Evolutionary conservation across 2,888 invertebrate genomes (phyloP), one percentile per base, ranked within the genome.

Genomic region (Abscondita cerata): DNA sequence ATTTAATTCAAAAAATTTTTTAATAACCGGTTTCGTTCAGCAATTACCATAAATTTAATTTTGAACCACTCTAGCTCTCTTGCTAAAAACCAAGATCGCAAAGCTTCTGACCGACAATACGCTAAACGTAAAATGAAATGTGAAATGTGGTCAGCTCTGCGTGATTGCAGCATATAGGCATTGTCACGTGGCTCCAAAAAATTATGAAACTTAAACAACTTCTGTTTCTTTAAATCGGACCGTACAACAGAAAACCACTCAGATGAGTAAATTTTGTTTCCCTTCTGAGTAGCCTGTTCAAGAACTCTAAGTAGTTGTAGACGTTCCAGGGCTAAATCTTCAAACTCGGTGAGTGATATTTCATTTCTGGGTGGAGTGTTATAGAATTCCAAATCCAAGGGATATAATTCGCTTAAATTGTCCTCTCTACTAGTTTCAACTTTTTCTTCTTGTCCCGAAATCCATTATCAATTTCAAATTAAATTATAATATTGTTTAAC

Each of bases 101-200:
- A 82, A 57, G 97, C 96, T 68, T 93, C 92, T 16, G 90, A 89
- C 73, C 92, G 86, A 76, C 96, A 97, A 80, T 95, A 98, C 0
- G 95, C 95, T 59, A 99, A 80, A 57, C 97, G 85, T 1, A 98
- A 83, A 71, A 98, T 93, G 78, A 92, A 98, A 79, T 99, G 98
- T 0, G 98, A 95, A 52, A 97, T 86, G 73, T 93, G 91, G 80
- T 99, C 98, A 64, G 87, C 86, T 31, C 86, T 85, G 56, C 93
- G 84, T 0, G 87, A 86, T 75, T 89, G 86, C 41, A 88, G 76
- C 73, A 91, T 89, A 1, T 81, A 75, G 64, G 89, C 89, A 11
- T 84, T 83, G 5, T 82, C 81, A 36, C 82, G 84, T 56, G 83
- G 84, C 68, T 86, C 83, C 65, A 90, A 83, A 15, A 91, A 80